A percentile compares a stretch with the other conserved stretches of the same genome.
These are phyloP conservation scores for Clupea harengus DNA, from an alignment of 2,113 vertebrate species.

Conservation along the genomic window DNA sequence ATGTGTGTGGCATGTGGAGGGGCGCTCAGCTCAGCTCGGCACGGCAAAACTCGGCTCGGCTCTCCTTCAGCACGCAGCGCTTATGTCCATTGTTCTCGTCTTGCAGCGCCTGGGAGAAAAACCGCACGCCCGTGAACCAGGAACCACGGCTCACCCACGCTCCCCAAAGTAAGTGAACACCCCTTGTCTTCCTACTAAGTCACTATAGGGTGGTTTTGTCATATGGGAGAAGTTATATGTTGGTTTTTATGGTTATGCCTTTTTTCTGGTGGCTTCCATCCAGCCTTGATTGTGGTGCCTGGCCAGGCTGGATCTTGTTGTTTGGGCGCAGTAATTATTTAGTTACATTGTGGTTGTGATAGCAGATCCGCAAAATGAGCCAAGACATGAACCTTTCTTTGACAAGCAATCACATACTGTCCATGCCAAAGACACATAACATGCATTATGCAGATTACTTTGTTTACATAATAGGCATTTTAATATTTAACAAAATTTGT, in stretches of 20 bases:
- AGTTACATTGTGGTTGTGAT: background rate
- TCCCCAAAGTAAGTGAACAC: background rate
- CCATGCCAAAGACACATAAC: background rate
- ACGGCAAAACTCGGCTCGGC: background rate
- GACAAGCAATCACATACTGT: background rate
- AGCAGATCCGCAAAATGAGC: background rate
- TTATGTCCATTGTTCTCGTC: constrained; percentile 14
- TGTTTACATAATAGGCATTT: background rate
- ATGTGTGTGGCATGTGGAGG: constrained; percentile 17
- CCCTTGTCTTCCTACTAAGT: background rate
- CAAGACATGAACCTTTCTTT: background rate
- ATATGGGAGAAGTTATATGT: background rate
- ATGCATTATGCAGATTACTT: background rate
- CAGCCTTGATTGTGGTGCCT: background rate
- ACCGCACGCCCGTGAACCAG: background rate
- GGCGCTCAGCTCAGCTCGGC: background rate
- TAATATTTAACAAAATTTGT: background rate
- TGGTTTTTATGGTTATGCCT: background rate
- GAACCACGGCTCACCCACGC: background rate
- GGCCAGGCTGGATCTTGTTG: background rate
- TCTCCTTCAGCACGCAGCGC: background rate
- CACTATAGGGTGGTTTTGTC: background rate
- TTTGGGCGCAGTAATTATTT: background rate
- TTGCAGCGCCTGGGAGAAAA: constrained; percentile 11
- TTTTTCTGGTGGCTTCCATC: background rate